Evolutionary conservation across 2,113 vertebrate genomes (phyloP), one percentile per base, ranked within the genome.

Genomic region (Panurus biarmicus): DNA sequence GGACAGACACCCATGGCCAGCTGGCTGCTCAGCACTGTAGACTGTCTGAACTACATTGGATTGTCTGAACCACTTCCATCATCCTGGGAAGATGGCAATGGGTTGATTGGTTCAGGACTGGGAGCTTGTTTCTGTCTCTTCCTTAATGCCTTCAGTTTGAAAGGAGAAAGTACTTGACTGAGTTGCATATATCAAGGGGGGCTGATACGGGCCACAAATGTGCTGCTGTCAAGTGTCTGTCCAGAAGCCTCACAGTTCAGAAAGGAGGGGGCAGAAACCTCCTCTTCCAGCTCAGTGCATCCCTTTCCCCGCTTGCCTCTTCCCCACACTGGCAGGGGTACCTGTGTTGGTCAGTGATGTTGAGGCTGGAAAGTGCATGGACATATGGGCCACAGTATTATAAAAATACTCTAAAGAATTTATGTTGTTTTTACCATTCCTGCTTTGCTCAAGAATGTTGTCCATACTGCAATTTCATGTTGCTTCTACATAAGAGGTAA

Each of bases 341-440:
- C 50, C 48, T 1, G 0, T 33, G 25, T 5, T 61, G 47, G 12
- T 2, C 4, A 66, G 78, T 1, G 1, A 33, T 50, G n/a, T 12
- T 0, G 0, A 71, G 44, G 66, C 33, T 76, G 56, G 33, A 35
- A 90, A 74, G 66, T 13, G 7, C 45, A 18, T 8, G 14, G 24
- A 7, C 8, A 3, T 29, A 36, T 2, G 22, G 38, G 65, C 51
- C 25, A 42, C 12, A 31, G 57, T 16, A 29, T 36, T 40, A 14
- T 33, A 60, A 62, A 51, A 70, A 35, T 33, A 20, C 5, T 40
- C 11, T 6, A 11, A 58, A 13, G 36, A 38, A 78, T 45, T 69
- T 33, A 6, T 12, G 5, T 26, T 42, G 48, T 23, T 69, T 90
- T 65, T 85, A 31, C 21, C 51, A 9, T 54, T 70, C 26, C 19